Evolutionary conservation across 2,113 vertebrate species (phyloP).

Genomic region (Cebus imitator): DNA sequence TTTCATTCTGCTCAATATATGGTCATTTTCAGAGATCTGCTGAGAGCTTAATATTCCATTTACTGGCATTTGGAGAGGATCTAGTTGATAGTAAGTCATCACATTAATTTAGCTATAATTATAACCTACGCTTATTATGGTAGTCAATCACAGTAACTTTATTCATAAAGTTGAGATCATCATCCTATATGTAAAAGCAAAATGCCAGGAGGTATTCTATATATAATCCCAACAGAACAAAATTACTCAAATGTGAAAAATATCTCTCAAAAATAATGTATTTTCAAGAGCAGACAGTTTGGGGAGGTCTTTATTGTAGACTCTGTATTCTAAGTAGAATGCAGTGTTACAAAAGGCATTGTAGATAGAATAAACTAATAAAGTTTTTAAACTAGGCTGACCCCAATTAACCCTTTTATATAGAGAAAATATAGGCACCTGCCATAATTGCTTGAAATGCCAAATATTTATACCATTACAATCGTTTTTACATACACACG

Average conservation of each 20-base stretch:
- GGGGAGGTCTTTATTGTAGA: background rate
- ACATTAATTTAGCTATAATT: background rate
- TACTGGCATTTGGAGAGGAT: background rate
- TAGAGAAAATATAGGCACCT: background rate
- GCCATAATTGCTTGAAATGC: fast-evolving
- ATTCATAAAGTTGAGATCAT: background rate
- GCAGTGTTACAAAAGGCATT: background rate
- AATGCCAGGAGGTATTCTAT: background rate
- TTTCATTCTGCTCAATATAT: background rate
- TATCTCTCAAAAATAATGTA: background rate
- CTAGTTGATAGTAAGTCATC: background rate
- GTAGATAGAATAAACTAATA: background rate
- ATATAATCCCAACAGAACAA: background rate
- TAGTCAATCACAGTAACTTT: background rate
- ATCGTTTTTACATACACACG: background rate
- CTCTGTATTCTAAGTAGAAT: background rate
- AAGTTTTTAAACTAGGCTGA: background rate
- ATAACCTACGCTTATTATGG: background rate
- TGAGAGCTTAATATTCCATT: background rate
- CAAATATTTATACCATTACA: background rate
- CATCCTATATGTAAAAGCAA: background rate
- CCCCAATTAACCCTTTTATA: background rate
- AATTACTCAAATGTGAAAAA: background rate
- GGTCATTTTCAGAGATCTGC: background rate
- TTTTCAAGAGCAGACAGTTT: background rate